phyloP scores from a whole-genome alignment of 2,113 vertebrate genomes.

The Chamaetylas fuelleborni region DNA sequence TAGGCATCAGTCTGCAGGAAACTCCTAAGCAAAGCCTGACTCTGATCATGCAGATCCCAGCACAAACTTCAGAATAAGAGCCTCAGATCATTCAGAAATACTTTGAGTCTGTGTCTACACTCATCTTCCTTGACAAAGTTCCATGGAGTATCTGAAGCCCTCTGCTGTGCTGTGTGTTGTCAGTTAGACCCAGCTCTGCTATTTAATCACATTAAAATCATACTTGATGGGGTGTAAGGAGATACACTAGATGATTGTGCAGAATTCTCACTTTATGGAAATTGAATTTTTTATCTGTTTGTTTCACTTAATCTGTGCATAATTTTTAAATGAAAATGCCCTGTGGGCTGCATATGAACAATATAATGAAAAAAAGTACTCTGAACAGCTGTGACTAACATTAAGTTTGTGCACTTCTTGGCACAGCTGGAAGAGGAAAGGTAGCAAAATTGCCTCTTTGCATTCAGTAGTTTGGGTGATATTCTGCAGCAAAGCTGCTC shows the following conservation, averaged over 20 bases:
- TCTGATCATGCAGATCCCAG: not conserved
- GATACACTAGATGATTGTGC: not conserved
- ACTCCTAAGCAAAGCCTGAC: not conserved
- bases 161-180: not conserved
- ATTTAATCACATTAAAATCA: not conserved
- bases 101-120: not conserved
- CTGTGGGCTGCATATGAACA: not conserved
- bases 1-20: not conserved
- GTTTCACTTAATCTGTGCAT: not conserved
- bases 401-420: not conserved
- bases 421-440: not conserved
- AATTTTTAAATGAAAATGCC: not conserved
- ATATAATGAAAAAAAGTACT: not conserved
- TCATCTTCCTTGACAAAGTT: not conserved
- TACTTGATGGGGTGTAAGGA: not conserved
- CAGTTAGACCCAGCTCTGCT: not conserved
- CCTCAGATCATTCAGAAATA: not conserved
- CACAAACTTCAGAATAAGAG: not conserved
- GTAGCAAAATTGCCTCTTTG: not conserved
- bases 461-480: not conserved
- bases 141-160: not conserved
- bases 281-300: not conserved
- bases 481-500: not conserved
- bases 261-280: not conserved
- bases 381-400: not conserved